Evolutionary conservation across 1,140 invertebrate genomes (phyloP), one percentile per base, ranked within the genome.

Genomic region (Spodoptera frugiperda): DNA sequence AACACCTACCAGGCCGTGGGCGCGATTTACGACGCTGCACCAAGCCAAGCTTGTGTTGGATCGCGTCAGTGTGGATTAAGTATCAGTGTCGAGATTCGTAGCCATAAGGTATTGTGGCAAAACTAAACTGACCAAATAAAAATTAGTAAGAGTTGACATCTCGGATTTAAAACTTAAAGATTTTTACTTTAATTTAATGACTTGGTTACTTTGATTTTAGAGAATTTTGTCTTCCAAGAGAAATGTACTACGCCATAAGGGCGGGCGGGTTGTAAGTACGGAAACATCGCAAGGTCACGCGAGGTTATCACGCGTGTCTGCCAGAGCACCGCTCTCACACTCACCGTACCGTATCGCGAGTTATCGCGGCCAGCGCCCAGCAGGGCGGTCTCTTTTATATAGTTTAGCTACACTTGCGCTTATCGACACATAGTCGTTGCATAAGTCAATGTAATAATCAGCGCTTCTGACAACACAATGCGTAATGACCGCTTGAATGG

Each of bases 1-100:
- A 93, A 93, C 90, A 91, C 89, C 87, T 89, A 89, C 87, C 80
- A 79, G 70, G 80, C 67, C 87, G 90, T 92, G 90, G 87, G 89
- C 87, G 88, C 89, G 83, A 88, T 91, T 92, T 92, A 92, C 88
- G 89, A 90, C 81, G 72, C 78, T 73, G 63, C 68, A 78, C 77
- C 75, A 61, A 49, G 17, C 73, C 49, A 49, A 77, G 76, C 19
- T 57, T 75, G 25, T 70, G 65, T 68, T 68, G 49, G 8, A 39
- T 15, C 67, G 25, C 48, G 67, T 48, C 48, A 67, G 59, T 12
- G 8, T 61, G 55, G 25, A 61, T 59, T 61, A 61, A 61, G 57
- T 63, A 19, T 63, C 59, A 33, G 9, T 25, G 49, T 67, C 44
- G 63, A 67, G 9, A 19, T 21, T 49, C 63, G n/a, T 67, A 63